Evolutionary conservation across 2,888 invertebrate species (phyloP), one percentile per base, ranked within the genome.

Genomic region (Harpagoxenus sublaevis): DNA sequence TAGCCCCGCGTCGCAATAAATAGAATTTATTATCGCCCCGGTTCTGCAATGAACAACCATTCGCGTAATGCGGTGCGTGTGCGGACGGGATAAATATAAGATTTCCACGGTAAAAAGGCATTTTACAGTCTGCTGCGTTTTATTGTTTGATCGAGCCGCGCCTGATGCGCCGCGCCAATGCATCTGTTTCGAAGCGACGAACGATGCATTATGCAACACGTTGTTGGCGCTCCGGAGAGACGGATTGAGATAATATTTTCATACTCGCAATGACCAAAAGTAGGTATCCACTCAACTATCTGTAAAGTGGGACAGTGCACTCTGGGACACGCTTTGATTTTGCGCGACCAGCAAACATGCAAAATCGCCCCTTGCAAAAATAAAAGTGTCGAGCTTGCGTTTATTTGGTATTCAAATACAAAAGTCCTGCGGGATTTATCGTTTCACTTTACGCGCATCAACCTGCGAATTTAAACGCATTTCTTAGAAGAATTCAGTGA

Each of bases 151-250:
- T 81, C 79, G 48, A 35, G 5, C 12, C 55, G 68, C 35, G 57
- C 35, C 45, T 51, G 60, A 79, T 39, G 73, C 73, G 15, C 35
- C 28, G 35, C 35, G 35, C 35, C 42, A 8, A 3, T 45, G 55
- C 57, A 71, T 79, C 57, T 70, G 35, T 71, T 73, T 81, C 60
- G 51, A 48, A 18, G 31, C 28, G 55, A 68, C 77, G 71, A 62
- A 48, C 28, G 48, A 81, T 81, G 73, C 79, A 73, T 81, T 81
- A 81, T 81, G 79, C 79, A 81, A 81, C 79, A 60, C 48, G 73
- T 60, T 73, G 73, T 39, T 18, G 39, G n/a, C 73, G 31, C 23
- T 45, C 23, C 23, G 28, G n/a, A 55, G 12, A 51, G 39, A 39
- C 48, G 60, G 60, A 79, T 73, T 62, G 60, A 73, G 48, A 71